These are phyloP conservation scores for Gambelia wislizenii DNA, from an alignment of 2,797 vertebrate genomes.

Conservation along the genomic window DNA sequence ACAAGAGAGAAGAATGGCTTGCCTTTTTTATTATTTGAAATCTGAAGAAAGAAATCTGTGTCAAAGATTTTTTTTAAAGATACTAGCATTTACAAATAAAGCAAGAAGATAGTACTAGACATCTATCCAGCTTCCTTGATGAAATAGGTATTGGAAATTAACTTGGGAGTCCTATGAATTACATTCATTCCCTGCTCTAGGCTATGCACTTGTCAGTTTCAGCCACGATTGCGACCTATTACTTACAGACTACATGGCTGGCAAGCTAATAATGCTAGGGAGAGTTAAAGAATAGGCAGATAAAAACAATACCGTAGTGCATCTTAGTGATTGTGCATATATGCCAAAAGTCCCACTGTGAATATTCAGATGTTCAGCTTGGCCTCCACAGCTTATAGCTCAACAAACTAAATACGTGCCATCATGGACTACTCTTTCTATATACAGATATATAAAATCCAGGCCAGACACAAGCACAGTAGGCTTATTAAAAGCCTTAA, in stretches of 20 bases:
- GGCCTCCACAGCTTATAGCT: neutral
- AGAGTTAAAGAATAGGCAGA: conserved; percentile 74
- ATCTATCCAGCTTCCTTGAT: conserved; percentile 81
- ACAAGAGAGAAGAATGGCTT: conserved; percentile 56
- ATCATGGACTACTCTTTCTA: neutral
- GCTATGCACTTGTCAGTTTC: conserved; percentile 88
- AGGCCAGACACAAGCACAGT: neutral
- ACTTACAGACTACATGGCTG: conserved; percentile 83
- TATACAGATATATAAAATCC: too few relatives aligned
- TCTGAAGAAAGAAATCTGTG: neutral
- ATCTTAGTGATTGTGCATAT: conserved; percentile 60
- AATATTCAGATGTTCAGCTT: neutral
- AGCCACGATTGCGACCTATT: conserved; percentile 84
- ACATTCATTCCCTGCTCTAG: conserved; percentile 85
- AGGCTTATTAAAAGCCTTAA: neutral
- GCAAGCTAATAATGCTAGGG: conserved; percentile 81
- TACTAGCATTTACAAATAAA: conserved; percentile 70
- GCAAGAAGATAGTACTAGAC: conserved; percentile 78
- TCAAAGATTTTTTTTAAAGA: neutral
- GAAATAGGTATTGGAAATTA: conserved; percentile 87
- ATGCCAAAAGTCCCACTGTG: conserved; percentile 27
- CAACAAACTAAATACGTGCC: neutral
- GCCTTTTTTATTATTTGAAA: neutral
- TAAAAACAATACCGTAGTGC: conserved; percentile 52
- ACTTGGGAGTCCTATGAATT: conserved; percentile 84